Evolutionary conservation across 2,797 vertebrate species (phyloP), one percentile per base, ranked within the genome.

Genomic region (Sebastes kiyomatsui): DNA sequence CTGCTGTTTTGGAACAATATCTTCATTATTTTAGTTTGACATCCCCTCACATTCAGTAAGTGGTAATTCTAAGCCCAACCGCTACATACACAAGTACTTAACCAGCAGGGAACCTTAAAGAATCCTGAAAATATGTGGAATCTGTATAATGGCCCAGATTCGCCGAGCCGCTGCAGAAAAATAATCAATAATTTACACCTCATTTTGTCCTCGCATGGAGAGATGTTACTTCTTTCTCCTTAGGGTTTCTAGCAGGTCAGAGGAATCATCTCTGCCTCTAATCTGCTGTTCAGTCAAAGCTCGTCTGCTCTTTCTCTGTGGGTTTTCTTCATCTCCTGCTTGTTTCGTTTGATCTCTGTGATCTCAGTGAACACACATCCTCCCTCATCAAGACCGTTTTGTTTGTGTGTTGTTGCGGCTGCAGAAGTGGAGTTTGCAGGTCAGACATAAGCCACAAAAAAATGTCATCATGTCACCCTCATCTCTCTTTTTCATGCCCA

Each of bases 111-210:
- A 68, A 62, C 67, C 75, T 77, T 61, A 8, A 2, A 30, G 11
- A 70, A 75, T 72, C 56, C 22, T 61, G 20, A 55, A 81, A 52
- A 33, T 33, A 22, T 54, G 35, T 72, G 22, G n/a, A 79, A 75
- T 65, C 72, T 67, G 42, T 59, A 38, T 6, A 3, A 2, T 80
- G 82, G 42, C 84, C 80, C 73, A 79, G 84, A 84, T 84, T 73
- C 82, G 23, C 18, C 6, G 8, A 11, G 14, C 66, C 1, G 55
- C 72, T 84, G 82, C 79, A 80, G 80, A 76, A 80, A 73, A 79
- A 62, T 23, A 74, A 87, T 91, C 67, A 81, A 85, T 87, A 82
- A 90, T 93, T 71, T 64, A 88, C 30, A 72, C 64, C 60, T 79
- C 28, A 30, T 79, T 46, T 84, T 85, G 82, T 81, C 72, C 13